Evolutionary conservation across 35 echinoderm and acorn worm species (phyloP).

Genomic region (Anneissia japonica): DNA sequence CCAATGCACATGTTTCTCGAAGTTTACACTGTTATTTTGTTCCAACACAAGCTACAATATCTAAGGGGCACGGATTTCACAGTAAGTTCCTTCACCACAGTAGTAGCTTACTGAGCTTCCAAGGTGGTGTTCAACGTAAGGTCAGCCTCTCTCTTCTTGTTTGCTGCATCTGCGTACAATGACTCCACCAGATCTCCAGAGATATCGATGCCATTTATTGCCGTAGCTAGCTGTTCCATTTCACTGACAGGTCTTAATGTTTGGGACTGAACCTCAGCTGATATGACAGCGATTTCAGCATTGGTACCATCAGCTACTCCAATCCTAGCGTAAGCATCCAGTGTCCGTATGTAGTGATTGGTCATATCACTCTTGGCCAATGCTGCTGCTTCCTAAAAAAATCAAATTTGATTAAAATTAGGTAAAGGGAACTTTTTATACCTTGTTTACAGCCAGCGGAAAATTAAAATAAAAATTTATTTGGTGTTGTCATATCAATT

Average conservation of each 20-base stretch:
- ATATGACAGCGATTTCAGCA: not conserved
- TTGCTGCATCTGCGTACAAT: constrained; percentile 7
- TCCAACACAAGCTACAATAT: too few relatives aligned
- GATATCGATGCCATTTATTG: constrained; percentile 56
- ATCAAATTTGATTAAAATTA: too few relatives aligned
- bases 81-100: not conserved
- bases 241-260: constrained; percentile 51
- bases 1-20: too few relatives aligned
- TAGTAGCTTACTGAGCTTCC: constrained; percentile 63
- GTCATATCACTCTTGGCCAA: not conserved
- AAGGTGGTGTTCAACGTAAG: constrained; percentile 17
- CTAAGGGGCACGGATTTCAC: not conserved
- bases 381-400: not conserved
- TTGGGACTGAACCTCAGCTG: not conserved
- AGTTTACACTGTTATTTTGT: too few relatives aligned
- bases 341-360: not conserved
- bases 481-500: too few relatives aligned
- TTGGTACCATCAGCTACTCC: not conserved
- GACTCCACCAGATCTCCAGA: constrained; percentile 9
- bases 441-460: too few relatives aligned
- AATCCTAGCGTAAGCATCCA: not conserved
- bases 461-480: too few relatives aligned
- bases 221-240: constrained; percentile 39
- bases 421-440: too few relatives aligned
- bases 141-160: constrained; percentile 24